Conservation (phyloP, 2,888 invertebrate species). For the Hanleya hanleyi region DNA sequence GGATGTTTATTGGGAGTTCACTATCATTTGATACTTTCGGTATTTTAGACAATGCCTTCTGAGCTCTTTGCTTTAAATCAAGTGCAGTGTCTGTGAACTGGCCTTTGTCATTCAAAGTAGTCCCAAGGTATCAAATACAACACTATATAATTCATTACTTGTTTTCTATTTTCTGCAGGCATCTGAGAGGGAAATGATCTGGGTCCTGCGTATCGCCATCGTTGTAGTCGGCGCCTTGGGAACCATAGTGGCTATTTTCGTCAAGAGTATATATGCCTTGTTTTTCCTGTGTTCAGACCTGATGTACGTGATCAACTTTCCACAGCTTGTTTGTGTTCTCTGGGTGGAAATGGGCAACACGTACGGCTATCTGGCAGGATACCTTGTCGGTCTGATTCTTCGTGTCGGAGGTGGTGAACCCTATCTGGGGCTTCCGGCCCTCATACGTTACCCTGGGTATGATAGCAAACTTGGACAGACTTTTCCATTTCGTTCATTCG, state of each 20-base stretch:
- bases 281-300: slow-evolving; percentile 51
- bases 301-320: slow-evolving; percentile 54
- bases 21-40: too few species aligned
- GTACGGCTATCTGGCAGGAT: slow-evolving; percentile 57
- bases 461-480: slow-evolving; percentile 36
- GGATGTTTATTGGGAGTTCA: too few species aligned
- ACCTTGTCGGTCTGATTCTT: slow-evolving; percentile 83
- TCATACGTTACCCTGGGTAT: slow-evolving; percentile 41
- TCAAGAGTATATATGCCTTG: slow-evolving; percentile 48
- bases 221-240: slow-evolving; percentile 40
- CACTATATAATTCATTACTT: too few species aligned
- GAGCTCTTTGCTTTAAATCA: too few species aligned
- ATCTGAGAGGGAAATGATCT: slow-evolving; percentile 44
- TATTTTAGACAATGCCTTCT: too few species aligned
- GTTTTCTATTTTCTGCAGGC: slow-evolving; percentile 38
- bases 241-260: slow-evolving; percentile 43
- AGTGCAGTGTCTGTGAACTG: too few species aligned
- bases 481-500: slow-evolving; percentile 48
- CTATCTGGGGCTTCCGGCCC: slow-evolving; percentile 78
- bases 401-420: slow-evolving; percentile 91
- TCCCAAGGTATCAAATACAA: too few species aligned
- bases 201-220: slow-evolving; percentile 49
- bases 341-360: slow-evolving; percentile 43
- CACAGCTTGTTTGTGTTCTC: slow-evolving; percentile 49
- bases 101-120: too few species aligned